Evolutionary conservation across 2,888 invertebrate genomes (phyloP).

Genomic region (Andrena bucephala): DNA sequence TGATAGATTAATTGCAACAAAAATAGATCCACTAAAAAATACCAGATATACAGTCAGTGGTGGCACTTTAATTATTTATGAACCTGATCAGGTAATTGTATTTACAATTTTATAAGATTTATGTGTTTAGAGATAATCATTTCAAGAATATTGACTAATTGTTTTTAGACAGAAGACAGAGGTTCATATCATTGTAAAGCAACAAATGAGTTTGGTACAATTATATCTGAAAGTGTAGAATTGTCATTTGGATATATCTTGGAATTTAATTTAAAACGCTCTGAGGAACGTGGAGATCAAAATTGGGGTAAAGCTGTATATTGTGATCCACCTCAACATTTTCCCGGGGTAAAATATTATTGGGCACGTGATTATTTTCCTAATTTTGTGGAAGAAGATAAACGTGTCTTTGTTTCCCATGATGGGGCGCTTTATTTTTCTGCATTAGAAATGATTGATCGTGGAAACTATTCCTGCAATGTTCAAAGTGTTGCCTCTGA

Average conservation of each 20-base stretch:
- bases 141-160: constrained; percentile 14
- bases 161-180: constrained; percentile 89
- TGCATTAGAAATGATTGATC: constrained; percentile 95
- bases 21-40: constrained; percentile 92
- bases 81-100: constrained; percentile 89
- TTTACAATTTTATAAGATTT: constrained; percentile 16
- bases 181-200: constrained; percentile 97
- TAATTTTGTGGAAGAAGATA: constrained; percentile 97
- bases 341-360: constrained; percentile 94
- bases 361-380: constrained; percentile 96
- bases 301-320: constrained; percentile 97
- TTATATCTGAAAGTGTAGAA: constrained; percentile 94
- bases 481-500: constrained; percentile 95
- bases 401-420: constrained; percentile 95
- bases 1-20: constrained; percentile 89
- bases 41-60: constrained; percentile 94
- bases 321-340: constrained; percentile 97
- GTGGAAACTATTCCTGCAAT: constrained; percentile 96
- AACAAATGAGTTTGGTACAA: constrained; percentile 94
- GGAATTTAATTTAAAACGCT: constrained; percentile 95
- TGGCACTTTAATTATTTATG: constrained; percentile 94
- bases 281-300: constrained; percentile 93
- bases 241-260: constrained; percentile 95
- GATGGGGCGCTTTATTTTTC: constrained; percentile 98
- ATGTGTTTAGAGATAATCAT: neutral